Conservation (phyloP, 2,113 vertebrate genomes). For the Eublepharis macularius region DNA sequence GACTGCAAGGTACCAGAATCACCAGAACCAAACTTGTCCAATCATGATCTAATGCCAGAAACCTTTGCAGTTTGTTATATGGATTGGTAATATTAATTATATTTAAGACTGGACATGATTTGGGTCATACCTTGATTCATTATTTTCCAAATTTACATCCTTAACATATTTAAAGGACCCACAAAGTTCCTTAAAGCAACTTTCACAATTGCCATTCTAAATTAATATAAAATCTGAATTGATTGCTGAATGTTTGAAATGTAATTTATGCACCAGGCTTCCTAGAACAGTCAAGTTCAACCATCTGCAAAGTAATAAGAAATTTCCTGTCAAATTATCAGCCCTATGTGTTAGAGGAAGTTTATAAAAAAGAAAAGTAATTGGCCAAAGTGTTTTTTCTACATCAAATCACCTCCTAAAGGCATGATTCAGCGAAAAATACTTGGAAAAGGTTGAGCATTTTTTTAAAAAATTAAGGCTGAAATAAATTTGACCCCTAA, state of each 20-base stretch:
- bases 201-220: conserved; percentile 9
- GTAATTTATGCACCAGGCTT: background rate
- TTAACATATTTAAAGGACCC: no score
- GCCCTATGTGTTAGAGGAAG: background rate
- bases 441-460: background rate
- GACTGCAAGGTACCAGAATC: no score
- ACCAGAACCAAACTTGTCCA: no score
- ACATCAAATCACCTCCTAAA: background rate
- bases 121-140: no score
- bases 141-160: no score
- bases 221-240: conserved; percentile 21
- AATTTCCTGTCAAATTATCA: conserved; percentile 11
- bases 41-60: no score
- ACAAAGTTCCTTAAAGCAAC: no score
- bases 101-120: no score
- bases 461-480: conserved; percentile 3
- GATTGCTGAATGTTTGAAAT: background rate
- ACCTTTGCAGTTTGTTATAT: no score
- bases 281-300: conserved; percentile 3
- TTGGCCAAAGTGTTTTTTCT: background rate
- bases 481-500: background rate
- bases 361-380: background rate
- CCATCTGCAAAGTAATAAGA: conserved; percentile 20
- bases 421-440: fast-evolving
- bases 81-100: no score